Conservation (phyloP, 2,797 vertebrate species). For the Eulemur albifrons region DNA sequence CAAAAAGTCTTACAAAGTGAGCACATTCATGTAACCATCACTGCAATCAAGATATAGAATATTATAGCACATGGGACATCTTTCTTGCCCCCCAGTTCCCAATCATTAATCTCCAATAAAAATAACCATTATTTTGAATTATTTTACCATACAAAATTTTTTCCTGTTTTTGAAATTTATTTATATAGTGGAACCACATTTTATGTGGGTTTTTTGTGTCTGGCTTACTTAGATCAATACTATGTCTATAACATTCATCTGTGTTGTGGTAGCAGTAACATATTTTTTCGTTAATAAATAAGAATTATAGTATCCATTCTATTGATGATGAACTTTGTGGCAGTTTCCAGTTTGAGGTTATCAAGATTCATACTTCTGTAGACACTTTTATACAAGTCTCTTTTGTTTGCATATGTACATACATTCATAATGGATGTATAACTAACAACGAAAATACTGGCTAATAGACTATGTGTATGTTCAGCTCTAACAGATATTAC, state of each 20-base stretch:
- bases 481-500: not conserved
- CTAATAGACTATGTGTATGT: not conserved
- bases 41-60: not conserved
- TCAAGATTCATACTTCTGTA: not conserved
- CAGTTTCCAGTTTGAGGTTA: not conserved
- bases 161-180: not conserved
- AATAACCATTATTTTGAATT: slow-evolving; percentile 22
- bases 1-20: not conserved
- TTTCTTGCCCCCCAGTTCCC: not conserved
- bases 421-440: not conserved
- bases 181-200: not conserved
- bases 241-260: not conserved
- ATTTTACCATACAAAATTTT: not conserved
- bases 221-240: not conserved
- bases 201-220: not conserved
- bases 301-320: not conserved
- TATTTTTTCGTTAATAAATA: not conserved
- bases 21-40: not conserved
- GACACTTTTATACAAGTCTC: not conserved
- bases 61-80: not conserved
- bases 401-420: not conserved
- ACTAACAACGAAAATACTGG: not conserved
- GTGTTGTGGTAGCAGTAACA: not conserved
- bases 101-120: not conserved
- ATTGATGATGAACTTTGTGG: too few relatives aligned